These are phyloP conservation scores for Clunio marinus DNA, from an alignment of 2,888 invertebrate species.

Conservation along the genomic window DNA sequence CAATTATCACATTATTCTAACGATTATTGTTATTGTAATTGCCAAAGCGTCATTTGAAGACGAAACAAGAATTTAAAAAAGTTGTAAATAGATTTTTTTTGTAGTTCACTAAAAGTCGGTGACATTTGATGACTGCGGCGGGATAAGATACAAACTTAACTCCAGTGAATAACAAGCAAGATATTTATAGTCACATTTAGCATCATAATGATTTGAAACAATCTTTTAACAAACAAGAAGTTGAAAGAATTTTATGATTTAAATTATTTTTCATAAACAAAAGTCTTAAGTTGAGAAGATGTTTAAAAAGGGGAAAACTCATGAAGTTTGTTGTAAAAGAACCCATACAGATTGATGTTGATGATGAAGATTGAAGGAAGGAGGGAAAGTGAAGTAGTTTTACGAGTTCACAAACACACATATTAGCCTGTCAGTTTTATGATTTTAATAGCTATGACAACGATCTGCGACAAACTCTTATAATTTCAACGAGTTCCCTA, in stretches of 20 bases:
- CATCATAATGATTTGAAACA: not conserved
- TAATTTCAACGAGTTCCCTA: no score
- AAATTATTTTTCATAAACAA: not conserved
- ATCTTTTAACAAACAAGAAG: not conserved
- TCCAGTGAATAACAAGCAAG: not conserved
- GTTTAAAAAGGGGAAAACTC: no score
- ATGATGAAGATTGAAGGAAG: no score
- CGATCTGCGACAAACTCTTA: no score
- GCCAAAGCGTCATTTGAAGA: not conserved
- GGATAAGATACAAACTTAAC: not conserved
- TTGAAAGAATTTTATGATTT: not conserved
- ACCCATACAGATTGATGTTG: no score
- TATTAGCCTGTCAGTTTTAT: no score
- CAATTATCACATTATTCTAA: constrained; percentile 37
- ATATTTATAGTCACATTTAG: not conserved
- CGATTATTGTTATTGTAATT: constrained; percentile 38
- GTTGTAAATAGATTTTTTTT: not conserved
- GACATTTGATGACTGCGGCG: constrained; percentile 9
- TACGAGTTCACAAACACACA: no score
- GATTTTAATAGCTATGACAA: no score
- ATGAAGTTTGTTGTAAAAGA: no score
- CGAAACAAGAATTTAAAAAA: no score
- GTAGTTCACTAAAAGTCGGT: constrained; percentile 3
- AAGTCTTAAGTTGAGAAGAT: not conserved
- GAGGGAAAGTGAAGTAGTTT: no score